Percentiles rank a stretch among this genome's conserved stretches.
These are phyloP conservation scores for Leptocoma aspasia DNA, from an alignment of 2,113 vertebrate species.

Conservation along the genomic window DNA sequence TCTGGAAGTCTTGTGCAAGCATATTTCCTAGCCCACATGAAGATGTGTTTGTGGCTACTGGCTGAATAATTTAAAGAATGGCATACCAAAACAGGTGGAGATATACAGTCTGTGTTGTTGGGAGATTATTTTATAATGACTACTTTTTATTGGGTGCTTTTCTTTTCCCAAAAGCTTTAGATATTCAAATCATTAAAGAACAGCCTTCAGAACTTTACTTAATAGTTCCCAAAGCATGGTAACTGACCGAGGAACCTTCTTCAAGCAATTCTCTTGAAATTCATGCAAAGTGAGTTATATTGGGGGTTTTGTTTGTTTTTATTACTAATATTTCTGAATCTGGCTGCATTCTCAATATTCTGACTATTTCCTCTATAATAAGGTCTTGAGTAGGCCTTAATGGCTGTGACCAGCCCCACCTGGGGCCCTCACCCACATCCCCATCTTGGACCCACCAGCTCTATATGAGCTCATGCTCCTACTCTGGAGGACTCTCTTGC, in stretches of 20 bases:
- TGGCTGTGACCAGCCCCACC: background rate
- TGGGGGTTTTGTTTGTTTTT: fast-evolving
- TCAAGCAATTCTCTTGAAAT: background rate
- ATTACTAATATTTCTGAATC: background rate
- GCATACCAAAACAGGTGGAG: background rate
- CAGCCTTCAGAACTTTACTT: background rate
- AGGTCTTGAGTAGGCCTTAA: background rate
- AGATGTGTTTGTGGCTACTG: background rate
- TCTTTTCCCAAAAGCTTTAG: background rate
- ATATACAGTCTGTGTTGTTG: background rate
- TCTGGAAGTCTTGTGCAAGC: background rate
- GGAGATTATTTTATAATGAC: background rate
- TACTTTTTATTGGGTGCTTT: background rate
- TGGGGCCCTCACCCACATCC: background rate
- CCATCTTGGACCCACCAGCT: background rate
- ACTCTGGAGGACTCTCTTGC: fast-evolving
- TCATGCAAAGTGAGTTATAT: background rate
- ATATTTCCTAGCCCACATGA: background rate
- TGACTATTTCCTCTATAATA: background rate
- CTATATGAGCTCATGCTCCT: background rate
- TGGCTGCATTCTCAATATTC: background rate
- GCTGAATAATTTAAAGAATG: background rate
- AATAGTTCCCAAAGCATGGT: background rate
- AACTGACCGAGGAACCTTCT: background rate
- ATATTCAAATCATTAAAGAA: background rate